Evolutionary conservation across 2,113 vertebrate genomes (phyloP).

Genomic region (Elephas maximus): DNA sequence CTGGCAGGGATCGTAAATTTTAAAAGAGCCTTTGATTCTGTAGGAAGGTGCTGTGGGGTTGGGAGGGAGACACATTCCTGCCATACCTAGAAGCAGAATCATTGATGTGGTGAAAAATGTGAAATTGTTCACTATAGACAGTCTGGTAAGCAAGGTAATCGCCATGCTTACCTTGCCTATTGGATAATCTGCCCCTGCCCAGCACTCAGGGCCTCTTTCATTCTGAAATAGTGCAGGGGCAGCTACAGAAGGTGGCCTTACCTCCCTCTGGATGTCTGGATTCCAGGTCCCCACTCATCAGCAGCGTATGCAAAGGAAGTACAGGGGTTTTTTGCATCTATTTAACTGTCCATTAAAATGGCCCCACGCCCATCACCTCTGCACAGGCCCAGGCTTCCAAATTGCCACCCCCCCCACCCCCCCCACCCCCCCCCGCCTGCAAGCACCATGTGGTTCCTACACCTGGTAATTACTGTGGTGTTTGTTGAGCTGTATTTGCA

Average conservation of each 20-base stretch:
- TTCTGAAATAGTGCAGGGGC: constrained; percentile 16
- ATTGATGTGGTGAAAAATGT: no score
- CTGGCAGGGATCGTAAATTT: no score
- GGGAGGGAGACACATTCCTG: no score
- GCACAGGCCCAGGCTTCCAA: constrained; percentile 70
- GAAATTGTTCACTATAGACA: no score
- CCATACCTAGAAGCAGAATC: no score
- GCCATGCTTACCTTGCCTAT: no score
- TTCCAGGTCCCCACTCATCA: constrained; percentile 36
- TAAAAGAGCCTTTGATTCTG: no score
- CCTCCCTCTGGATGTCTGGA: constrained; percentile 52
- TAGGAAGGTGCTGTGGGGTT: no score
- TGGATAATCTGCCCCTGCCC: no score
- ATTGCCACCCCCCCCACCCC: constrained; percentile 73
- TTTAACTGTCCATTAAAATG: constrained; percentile 80
- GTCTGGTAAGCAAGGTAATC: no score
- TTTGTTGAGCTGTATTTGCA: constrained; percentile 83
- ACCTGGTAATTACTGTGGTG: constrained; percentile 80
- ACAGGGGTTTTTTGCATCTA: constrained; percentile 59
- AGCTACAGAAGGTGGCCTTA: constrained; percentile 46
- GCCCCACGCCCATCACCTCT: constrained; percentile 75
- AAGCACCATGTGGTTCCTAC: constrained; percentile 75
- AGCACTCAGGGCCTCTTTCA: not conserved
- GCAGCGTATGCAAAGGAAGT: constrained; percentile 74
- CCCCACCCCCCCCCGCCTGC: constrained; percentile 69